Evolutionary conservation across 2,797 vertebrate genomes (phyloP), one percentile per base, ranked within the genome.

Genomic region (Sebastes umbrosus): DNA sequence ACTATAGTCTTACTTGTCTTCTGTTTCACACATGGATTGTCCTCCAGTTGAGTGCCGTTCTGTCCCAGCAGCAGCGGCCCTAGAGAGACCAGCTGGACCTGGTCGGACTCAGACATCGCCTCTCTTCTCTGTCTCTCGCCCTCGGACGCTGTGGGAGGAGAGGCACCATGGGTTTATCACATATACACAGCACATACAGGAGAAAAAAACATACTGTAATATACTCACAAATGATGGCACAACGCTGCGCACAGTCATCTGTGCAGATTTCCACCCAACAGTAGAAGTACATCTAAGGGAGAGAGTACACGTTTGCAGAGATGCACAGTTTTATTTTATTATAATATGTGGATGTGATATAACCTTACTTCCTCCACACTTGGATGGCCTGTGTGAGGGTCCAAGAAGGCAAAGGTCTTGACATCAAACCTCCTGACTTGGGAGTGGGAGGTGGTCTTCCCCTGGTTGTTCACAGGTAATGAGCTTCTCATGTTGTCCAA

Each of bases 241-340:
- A 95, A 1, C 22, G 67, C 66, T 95, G 95, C 4, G 85, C 67
- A 73, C 94, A 95, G 58, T 92, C 82, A 5, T 85, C 46, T 0
- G 83, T 86, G 82, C 94, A 95, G 85, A 95, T 90, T 75, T 95
- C 93, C 86, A 95, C 94, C 95, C 94, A 95, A 43, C 94, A 95
- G 87, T 91, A 95, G 83, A 94, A 95, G 75, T 88, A 94, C 20
- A 95, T 90, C 94, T 95, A 39, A 14, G 36, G 13, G 62, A 66
- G 24, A 73, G 27, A 50, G 39, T 0, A n/a, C 43, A 63, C 5
- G 5, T 60, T 25, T 66, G 43, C 66, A 6, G 18, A 24, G n/a
- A 65, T 11, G 2, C 16, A 12, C 3, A 0, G 12, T 3, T 24
- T 43, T 13, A 39, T 39, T 3, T 10, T 6, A 0, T 18, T 7